Evolutionary conservation across 2,888 invertebrate species (phyloP), one percentile per base, ranked within the genome.

Genomic region (Bembecia ichneumoniformis): DNA sequence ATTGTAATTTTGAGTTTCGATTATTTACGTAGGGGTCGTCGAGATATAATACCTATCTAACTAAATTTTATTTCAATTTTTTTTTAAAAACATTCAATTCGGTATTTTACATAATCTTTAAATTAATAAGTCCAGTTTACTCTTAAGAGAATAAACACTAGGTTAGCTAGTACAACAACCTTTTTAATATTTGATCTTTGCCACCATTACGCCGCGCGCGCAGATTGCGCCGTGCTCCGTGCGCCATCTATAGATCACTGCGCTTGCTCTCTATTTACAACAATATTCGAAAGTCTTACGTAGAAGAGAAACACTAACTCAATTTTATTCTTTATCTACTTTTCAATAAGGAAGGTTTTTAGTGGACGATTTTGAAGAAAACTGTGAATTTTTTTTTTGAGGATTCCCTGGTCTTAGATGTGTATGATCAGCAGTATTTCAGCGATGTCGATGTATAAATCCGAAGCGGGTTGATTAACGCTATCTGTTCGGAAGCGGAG

Each of bases 201-300:
- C 47, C 55, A 58, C 55, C 64, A 74, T 74, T 71, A 71, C 64
- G 62, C 62, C 64, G 67, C 60, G 63, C 63, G 63, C 68, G 60
- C 60, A 63, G 74, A 72, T 72, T 69, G 63, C 68, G 62, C 66
- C 70, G 65, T 66, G 69, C 70, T 57, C 64, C 60, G 64, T 66
- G 66, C 66, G 68, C 75, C 73, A 72, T 73, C 82, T 79, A 78
- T 80, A 80, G 67, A 78, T 82, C 77, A 80, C 74, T 74, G 71
- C 63, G 71, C 76, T 70, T 77, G 74, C 78, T 76, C 81, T 77
- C 74, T 71, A 74, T 73, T 73, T 68, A 60, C 71, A 66, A 35
- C 40, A 49, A 49, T 71, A 72, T 3, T 15, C 43, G 43, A 46
- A 51, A 72, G 68, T 69, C 73, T 71, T 74, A 74, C 72, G 68